Conservation (phyloP, 2,888 invertebrate genomes). For the Cheilosia impressa region DNA sequence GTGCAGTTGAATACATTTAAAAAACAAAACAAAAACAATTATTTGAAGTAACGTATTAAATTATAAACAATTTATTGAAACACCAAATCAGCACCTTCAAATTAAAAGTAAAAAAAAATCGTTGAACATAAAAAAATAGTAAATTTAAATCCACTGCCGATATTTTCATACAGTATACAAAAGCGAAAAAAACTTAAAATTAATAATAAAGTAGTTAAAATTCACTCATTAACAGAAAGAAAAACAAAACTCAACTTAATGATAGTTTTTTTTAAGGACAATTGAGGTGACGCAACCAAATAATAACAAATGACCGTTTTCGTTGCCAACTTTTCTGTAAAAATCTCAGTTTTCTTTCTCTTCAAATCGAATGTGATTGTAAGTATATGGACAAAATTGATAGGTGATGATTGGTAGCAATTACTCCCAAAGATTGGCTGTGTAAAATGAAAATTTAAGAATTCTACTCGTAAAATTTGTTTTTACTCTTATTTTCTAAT, state of each 20-base stretch:
- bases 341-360: background rate
- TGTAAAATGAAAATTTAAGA: slow-evolving; percentile 52
- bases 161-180: slow-evolving; percentile 75
- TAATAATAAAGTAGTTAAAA: slow-evolving; percentile 39
- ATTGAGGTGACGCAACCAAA: slow-evolving; percentile 43
- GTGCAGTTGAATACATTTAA: slow-evolving; percentile 50
- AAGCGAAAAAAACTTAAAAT: slow-evolving; percentile 51
- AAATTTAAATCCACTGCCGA: slow-evolving; percentile 75
- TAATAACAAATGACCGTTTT: background rate
- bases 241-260: slow-evolving; percentile 45
- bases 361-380: slow-evolving; percentile 8
- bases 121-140: slow-evolving; percentile 64
- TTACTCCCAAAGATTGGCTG: slow-evolving; percentile 68
- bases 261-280: slow-evolving; percentile 46
- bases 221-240: slow-evolving; percentile 36
- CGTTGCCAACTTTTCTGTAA: background rate
- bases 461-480: slow-evolving; percentile 36
- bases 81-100: slow-evolving; percentile 71
- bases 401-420: slow-evolving; percentile 38
- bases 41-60: slow-evolving; percentile 48
- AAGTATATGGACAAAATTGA: slow-evolving; percentile 18
- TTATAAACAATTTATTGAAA: slow-evolving; percentile 25
- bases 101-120: slow-evolving; percentile 25
- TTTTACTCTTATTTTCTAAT: background rate
- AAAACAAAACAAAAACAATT: slow-evolving; percentile 21